phyloP scores from a whole-genome alignment of 1,140 invertebrate species.

The Idris sp. region DNA sequence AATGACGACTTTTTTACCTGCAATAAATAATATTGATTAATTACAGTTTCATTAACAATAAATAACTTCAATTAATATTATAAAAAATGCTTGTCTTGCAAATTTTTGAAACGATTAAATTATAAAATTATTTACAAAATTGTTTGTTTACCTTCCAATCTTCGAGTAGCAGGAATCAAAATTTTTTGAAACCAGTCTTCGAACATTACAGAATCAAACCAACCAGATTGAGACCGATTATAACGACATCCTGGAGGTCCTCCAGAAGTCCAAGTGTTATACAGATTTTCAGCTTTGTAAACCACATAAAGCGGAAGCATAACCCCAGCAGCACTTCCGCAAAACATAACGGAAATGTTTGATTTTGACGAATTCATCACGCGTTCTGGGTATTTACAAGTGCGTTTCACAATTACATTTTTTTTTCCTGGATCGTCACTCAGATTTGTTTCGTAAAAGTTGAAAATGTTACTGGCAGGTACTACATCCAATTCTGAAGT shows the following conservation, averaged over 20 bases:
- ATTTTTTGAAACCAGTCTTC: conserved; percentile 1
- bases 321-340: conserved; percentile 3
- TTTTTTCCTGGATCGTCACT: conserved; percentile 8
- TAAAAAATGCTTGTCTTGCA: too few species aligned
- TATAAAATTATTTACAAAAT: too few species aligned
- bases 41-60: too few species aligned
- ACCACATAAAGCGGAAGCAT: conserved; percentile 9
- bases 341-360: conserved; percentile 7
- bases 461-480: conserved; percentile 1
- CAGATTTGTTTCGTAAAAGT: conserved; percentile 12
- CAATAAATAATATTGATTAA: too few species aligned
- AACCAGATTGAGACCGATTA: conserved; percentile 1
- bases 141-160: too few species aligned
- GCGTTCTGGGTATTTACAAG: conserved; percentile 3
- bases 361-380: conserved; percentile 4
- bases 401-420: neutral
- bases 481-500: conserved; percentile 2
- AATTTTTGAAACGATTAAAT: too few species aligned
- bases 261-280: neutral
- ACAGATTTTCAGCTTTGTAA: conserved; percentile 6
- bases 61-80: too few species aligned
- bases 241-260: neutral
- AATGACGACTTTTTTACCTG: conserved; percentile 8
- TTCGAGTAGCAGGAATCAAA: too few species aligned
- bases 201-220: neutral